These are phyloP conservation scores for Zootoca vivipara DNA, from an alignment of 2,113 vertebrate genomes.

Conservation along the genomic window DNA sequence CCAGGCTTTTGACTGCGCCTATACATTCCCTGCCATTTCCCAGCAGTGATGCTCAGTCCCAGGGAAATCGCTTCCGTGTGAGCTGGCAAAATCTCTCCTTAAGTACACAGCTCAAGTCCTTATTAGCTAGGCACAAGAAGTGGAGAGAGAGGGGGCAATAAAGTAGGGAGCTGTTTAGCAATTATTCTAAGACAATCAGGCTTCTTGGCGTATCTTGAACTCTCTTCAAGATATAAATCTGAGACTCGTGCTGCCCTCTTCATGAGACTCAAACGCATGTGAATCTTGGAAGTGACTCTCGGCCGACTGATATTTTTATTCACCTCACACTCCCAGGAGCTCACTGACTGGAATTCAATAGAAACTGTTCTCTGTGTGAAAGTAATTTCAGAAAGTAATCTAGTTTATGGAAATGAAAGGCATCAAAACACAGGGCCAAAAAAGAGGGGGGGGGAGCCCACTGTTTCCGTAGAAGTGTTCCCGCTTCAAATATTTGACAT, in stretches of 20 bases:
- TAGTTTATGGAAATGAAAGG: slow-evolving; percentile 89
- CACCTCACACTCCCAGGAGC: slow-evolving; percentile 83
- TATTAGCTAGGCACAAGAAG: slow-evolving; percentile 73
- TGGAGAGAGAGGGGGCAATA: slow-evolving; percentile 47
- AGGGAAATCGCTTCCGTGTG: neutral
- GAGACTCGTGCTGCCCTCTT: slow-evolving; percentile 65
- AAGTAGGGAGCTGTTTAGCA: slow-evolving; percentile 71
- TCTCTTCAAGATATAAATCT: slow-evolving; percentile 71
- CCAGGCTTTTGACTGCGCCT: neutral
- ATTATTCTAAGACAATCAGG: slow-evolving; percentile 69
- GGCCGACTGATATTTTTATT: slow-evolving; percentile 77
- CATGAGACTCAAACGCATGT: slow-evolving; percentile 48
- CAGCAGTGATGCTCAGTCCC: neutral
- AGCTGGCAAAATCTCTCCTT: slow-evolving; percentile 36
- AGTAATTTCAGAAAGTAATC: slow-evolving; percentile 89
- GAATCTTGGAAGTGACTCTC: slow-evolving; percentile 59
- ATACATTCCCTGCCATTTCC: neutral
- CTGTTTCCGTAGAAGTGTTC: slow-evolving; percentile 84
- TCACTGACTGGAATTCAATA: slow-evolving; percentile 86
- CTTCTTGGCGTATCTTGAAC: slow-evolving; percentile 53
- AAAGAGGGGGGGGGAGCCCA: slow-evolving; percentile 62
- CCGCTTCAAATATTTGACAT: slow-evolving; percentile 87
- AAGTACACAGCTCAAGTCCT: slow-evolving; percentile 66
- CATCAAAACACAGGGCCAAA: slow-evolving; percentile 78
- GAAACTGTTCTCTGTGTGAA: slow-evolving; percentile 85